Conservation (phyloP, 2,888 invertebrate genomes). For the Leptinotarsa haldemani region DNA sequence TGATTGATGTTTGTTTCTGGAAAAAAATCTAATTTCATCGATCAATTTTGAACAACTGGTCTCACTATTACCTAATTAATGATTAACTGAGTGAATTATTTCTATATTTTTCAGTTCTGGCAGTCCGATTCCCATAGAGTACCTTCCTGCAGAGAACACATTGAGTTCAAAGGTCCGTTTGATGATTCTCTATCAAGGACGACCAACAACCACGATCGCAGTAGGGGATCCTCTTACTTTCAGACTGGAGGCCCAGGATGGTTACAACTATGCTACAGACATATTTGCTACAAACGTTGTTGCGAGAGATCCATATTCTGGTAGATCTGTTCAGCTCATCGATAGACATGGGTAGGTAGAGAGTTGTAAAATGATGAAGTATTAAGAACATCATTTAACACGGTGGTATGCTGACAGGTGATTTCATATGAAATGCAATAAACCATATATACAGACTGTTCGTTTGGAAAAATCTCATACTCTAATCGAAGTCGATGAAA, state of each 20-base stretch:
- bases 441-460: no score
- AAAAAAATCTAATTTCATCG: no score
- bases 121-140: conserved; percentile 92
- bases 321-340: conserved; percentile 88
- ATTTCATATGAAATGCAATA: no score
- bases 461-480: no score
- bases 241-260: conserved; percentile 88
- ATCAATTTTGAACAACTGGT: no score
- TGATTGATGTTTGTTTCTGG: conserved; percentile 1
- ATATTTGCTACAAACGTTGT: conserved; percentile 94
- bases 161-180: conserved; percentile 88
- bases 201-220: conserved; percentile 92
- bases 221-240: conserved; percentile 93
- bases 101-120: conserved; percentile 75
- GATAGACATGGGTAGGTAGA: conserved; percentile 83
- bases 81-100: not conserved
- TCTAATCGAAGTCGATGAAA: no score
- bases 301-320: conserved; percentile 92
- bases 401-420: no score
- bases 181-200: conserved; percentile 87
- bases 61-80: no score
- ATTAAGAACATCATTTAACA: no score
- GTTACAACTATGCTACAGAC: conserved; percentile 87
- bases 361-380: not conserved
- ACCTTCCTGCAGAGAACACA: conserved; percentile 90